Evolutionary conservation across 2,888 invertebrate species (phyloP), one percentile per base, ranked within the genome.

Genomic region (Aelia acuminata): DNA sequence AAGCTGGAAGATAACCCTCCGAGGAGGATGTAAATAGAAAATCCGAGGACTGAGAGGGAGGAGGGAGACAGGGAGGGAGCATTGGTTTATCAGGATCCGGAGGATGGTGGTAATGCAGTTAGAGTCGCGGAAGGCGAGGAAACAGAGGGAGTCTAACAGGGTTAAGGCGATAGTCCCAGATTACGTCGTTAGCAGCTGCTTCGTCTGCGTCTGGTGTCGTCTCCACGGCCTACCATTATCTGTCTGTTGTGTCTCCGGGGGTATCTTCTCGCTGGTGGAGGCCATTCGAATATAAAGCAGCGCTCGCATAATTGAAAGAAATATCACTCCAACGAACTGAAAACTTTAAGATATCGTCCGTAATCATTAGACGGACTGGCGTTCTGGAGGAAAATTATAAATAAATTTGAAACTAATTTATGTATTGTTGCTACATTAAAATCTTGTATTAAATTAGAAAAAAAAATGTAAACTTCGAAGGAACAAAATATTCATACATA

Each of bases 81-180:
- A 70, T 70, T 70, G 31, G 63, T 70, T 70, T 70, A 70, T 70
- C 63, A 70, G 63, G 63, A 70, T 31, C 63, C 35, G 63, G 31
- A 70, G 63, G 63, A 70, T 26, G 31, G 63, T 70, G 7, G 63
- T 70, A 70, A 70, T 70, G 63, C 18, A 35, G 63, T 70, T 70
- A 70, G 63, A 70, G 63, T 70, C 63, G 63, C 63, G 63, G 63
- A 70, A 70, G 63, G 63, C 63, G 63, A 70, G 80, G 80, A 80
- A 80, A 80, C 80, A 80, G 39, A 80, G 80, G 80, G 80, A n/a
- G 80, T 47, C 80, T 80, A 80, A 80, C 80, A 80, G 80, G 80
- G 80, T 80, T 80, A 80, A 47, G 80, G 80, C 80, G 80, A 80
- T 80, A 80, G 80, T 80, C 80, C 43, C 80, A 22, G 80, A 47